Evolutionary conservation across 2,888 invertebrate genomes (phyloP), one percentile per base, ranked within the genome.

Genomic region (Pseudoips prasinana): DNA sequence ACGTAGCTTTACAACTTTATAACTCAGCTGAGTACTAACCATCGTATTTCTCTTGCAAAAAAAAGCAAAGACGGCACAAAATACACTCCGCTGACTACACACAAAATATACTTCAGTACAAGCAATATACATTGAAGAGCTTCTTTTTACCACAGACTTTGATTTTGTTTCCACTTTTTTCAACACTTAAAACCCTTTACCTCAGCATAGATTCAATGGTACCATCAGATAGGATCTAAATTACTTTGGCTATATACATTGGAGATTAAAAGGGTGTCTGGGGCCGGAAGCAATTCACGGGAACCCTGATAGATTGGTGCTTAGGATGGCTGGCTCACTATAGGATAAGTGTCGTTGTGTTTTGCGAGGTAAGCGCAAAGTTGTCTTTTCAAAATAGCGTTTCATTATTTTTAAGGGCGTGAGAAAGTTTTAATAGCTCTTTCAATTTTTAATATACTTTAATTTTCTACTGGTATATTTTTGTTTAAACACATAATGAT

Each of bases 201-300:
- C 52, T 51, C 53, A 45, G 60, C 66, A 65, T 64, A 72, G 71
- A 80, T 73, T 77, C 78, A 78, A 78, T 76, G 78, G 71, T 59
- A 55, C 72, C 69, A 71, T 65, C 64, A 65, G 83, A 85, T 84
- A 80, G 70, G 72, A 82, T 83, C 83, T 83, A 82, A 85, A 85
- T 84, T 82, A 81, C 81, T 68, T 61, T 66, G 72, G 75, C 69
- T 75, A 72, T 78, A 79, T 75, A 76, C 83, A 81, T 80, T 72
- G 73, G 71, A 77, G 81, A 82, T 82, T 81, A 80, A 83, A 84
- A 72, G 81, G 84, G 82, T 79, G 84, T 86, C 84, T 85, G 84
- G 58, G 46, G 74, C 80, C 78, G 46, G 60, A 55, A 81, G 84
- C 56, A 55, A 53, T 50, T 48, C 45, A 51, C 50, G 50, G 46